Percentiles rank a stretch among this genome's conserved stretches.
These are phyloP conservation scores for Australoheros facetus DNA, from an alignment of 2,797 vertebrate genomes.

Conservation along the genomic window DNA sequence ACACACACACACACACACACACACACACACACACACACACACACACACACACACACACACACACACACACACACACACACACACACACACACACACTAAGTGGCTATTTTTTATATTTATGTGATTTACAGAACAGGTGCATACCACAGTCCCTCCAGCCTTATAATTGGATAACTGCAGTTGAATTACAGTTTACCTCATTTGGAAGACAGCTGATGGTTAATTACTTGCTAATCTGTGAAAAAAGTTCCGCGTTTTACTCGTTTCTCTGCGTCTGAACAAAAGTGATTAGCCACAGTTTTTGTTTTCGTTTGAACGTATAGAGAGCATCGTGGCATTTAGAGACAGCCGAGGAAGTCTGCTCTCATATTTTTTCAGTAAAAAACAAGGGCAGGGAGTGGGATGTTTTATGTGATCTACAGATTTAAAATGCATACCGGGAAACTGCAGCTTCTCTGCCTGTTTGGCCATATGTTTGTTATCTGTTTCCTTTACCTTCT, in stretches of 20 bases:
- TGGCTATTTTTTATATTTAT: conserved; percentile 2
- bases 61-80: background rate
- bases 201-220: conserved; percentile 18
- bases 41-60: background rate
- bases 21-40: background rate
- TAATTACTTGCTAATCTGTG: conserved; percentile 16
- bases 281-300: background rate
- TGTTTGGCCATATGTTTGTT: background rate
- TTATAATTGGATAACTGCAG: conserved; percentile 44
- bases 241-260: background rate
- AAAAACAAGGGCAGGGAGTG: background rate
- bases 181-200: conserved; percentile 38
- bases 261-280: background rate
- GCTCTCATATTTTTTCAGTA: background rate
- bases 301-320: background rate
- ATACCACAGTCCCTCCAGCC: conserved; percentile 12
- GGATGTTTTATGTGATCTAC: background rate
- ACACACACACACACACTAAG: background rate
- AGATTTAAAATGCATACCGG: background rate
- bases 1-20: background rate
- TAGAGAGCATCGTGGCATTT: background rate
- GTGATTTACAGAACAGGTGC: conserved; percentile 13
- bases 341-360: background rate
- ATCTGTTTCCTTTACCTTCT: background rate
- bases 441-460: background rate